These are phyloP conservation scores for Leptoclinus maculatus DNA, from an alignment of 2,797 vertebrate species.

Conservation along the genomic window DNA sequence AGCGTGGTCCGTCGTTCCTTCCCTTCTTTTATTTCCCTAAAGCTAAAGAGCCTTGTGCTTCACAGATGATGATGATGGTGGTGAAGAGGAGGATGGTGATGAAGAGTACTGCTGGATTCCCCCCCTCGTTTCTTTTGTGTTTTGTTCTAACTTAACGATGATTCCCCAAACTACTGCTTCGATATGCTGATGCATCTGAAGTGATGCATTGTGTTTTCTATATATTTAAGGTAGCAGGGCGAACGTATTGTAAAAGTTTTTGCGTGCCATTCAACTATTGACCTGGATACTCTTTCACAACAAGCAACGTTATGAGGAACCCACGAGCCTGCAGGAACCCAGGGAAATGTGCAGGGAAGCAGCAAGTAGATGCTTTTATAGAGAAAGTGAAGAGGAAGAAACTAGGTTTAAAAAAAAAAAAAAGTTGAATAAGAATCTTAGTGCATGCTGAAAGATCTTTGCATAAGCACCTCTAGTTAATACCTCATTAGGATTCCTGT, in stretches of 20 bases:
- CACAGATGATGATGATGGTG: constrained; percentile 77
- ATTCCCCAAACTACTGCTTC: constrained; percentile 35
- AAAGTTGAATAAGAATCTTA: background rate
- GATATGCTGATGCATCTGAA: constrained; percentile 21
- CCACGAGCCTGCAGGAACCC: constrained; percentile 23
- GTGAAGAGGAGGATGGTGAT: constrained; percentile 82
- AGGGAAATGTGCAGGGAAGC: constrained; percentile 2
- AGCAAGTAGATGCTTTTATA: constrained; percentile 31
- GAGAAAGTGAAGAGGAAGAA: constrained; percentile 25
- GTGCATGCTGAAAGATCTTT: constrained; percentile 7
- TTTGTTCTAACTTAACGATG: constrained; percentile 46
- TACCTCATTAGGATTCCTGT: constrained; percentile 53
- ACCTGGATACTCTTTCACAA: constrained; percentile 11
- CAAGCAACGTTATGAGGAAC: constrained; percentile 6
- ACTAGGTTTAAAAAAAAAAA: constrained; percentile 27
- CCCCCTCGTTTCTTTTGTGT: constrained; percentile 48
- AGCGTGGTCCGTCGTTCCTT: constrained; percentile 73
- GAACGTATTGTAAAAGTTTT: constrained; percentile 71
- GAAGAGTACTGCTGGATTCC: constrained; percentile 67
- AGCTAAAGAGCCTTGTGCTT: constrained; percentile 80
- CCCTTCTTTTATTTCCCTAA: constrained; percentile 81
- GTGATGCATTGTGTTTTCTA: constrained; percentile 21
- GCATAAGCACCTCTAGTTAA: constrained; percentile 27
- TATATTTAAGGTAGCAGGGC: constrained; percentile 34
- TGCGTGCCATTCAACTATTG: constrained; percentile 42